phyloP scores from a whole-genome alignment of 2,888 invertebrate genomes.

The Mythimna impura region DNA sequence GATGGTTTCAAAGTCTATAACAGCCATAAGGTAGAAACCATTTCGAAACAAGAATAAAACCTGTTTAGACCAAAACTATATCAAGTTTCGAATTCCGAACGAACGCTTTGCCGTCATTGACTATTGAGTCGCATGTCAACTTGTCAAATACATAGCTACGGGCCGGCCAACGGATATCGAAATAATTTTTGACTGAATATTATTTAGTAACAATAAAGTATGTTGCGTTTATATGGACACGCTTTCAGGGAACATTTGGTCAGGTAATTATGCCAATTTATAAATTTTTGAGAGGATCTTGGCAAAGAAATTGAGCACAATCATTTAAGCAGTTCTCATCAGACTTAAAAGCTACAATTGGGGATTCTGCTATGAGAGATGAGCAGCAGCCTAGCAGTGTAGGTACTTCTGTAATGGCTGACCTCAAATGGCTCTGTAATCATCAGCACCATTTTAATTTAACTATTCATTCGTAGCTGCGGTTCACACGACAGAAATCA shows the following conservation, averaged over 20 bases:
- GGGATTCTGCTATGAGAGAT: background rate
- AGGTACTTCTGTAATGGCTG: too few species aligned
- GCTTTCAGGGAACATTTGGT: constrained; percentile 44
- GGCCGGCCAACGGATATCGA: constrained; percentile 18
- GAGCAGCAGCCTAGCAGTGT: background rate
- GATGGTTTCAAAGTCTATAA: too few species aligned
- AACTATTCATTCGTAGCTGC: background rate
- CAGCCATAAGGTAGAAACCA: too few species aligned
- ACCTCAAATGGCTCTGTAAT: background rate
- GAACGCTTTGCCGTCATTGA: constrained; percentile 37
- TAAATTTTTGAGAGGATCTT: background rate
- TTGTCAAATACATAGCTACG: constrained; percentile 48
- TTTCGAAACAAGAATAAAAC: constrained; percentile 17
- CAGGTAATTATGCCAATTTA: constrained; percentile 51
- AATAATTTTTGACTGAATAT: constrained; percentile 44
- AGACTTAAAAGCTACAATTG: background rate
- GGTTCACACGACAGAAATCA: background rate
- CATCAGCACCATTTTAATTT: background rate
- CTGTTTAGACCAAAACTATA: constrained; percentile 27
- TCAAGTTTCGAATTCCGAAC: constrained; percentile 63
- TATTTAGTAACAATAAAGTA: constrained; percentile 23
- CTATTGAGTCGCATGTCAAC: constrained; percentile 35
- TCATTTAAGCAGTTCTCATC: background rate
- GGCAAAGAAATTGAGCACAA: background rate
- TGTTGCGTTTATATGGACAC: constrained; percentile 51